Evolutionary conservation across 2,888 invertebrate species (phyloP).

Genomic region (Lysandra bellargus): DNA sequence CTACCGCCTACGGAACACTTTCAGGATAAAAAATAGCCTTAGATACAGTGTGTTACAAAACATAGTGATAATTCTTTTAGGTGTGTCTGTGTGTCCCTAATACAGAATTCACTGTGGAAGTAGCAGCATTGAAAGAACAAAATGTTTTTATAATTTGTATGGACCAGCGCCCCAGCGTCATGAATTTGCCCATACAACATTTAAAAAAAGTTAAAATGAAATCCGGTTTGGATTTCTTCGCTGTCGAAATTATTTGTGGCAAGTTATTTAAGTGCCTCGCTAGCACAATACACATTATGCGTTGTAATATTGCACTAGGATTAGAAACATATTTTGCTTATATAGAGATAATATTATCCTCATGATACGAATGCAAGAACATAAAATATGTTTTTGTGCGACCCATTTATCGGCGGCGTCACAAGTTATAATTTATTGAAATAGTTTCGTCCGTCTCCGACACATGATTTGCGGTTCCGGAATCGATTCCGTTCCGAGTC

Average conservation of each 20-base stretch:
- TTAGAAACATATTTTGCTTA: neutral
- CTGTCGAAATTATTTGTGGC: neutral
- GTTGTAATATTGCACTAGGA: neutral
- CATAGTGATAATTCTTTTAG: no score
- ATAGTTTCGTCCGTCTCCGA: slow-evolving; percentile 56
- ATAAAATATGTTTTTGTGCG: slow-evolving; percentile 27
- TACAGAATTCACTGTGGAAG: no score
- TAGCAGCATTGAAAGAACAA: no score
- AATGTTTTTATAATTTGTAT: no score
- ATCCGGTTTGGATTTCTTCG: no score
- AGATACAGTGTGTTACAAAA: no score
- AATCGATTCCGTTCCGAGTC: slow-evolving; percentile 44
- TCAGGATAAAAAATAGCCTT: neutral
- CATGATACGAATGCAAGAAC: slow-evolving; percentile 4
- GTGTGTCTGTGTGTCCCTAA: no score
- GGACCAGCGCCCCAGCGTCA: no score
- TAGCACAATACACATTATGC: neutral
- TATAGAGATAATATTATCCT: neutral
- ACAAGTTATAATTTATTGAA: slow-evolving; percentile 53
- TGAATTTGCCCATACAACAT: no score
- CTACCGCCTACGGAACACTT: no score
- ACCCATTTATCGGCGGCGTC: slow-evolving; percentile 45
- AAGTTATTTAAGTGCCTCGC: neutral
- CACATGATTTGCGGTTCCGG: slow-evolving; percentile 45
- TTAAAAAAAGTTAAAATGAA: no score